Evolutionary conservation across 2,888 invertebrate genomes (phyloP), one percentile per base, ranked within the genome.

Genomic region (Drosophila algonquin): DNA sequence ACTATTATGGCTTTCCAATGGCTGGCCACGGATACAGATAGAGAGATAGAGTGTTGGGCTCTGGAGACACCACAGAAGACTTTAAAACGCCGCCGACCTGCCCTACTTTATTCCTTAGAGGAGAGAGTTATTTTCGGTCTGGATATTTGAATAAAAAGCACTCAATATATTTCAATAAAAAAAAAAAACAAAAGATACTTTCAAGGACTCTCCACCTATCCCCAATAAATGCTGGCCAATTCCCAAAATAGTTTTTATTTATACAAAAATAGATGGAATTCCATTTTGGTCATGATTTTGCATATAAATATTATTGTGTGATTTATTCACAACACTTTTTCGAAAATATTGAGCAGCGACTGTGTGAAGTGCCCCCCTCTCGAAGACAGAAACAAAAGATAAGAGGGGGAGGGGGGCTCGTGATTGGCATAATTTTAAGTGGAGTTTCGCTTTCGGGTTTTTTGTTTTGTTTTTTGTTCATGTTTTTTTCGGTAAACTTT

Each of bases 401-500:
- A 21, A 21, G 24, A 24, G 24, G 24, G 24, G 24, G 24, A 4
- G 24, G 24, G 67, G 68, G 48, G 59, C 74, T 87, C 81, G 89
- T 84, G 83, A 84, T 84, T 84, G 83, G 89, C 83, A 84, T 84
- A 61, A 81, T 89, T 89, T 84, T 83, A 79, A 84, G 77, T 87
- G 87, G 70, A 60, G 74, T 78, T 40, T 71, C 70, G 55, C 55
- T 53, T 75, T 55, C 52, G 40, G 7, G 46, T 73, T 57, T 57
- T 73, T 71, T 50, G 0, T 24, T 24, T 24, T 24, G 24, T 3
- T 24, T 24, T 24, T 24, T 24, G 24, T 4, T 24, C 5, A 3
- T 24, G 46, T 73, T 57, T 57, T 73, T 71, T 50, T 48, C 21
- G 10, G 27, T 54, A 54, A 55, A 27, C 21, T 67, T 67, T 67